phyloP scores from a whole-genome alignment of 2,113 vertebrate species.

The Corythornis cristatus region DNA sequence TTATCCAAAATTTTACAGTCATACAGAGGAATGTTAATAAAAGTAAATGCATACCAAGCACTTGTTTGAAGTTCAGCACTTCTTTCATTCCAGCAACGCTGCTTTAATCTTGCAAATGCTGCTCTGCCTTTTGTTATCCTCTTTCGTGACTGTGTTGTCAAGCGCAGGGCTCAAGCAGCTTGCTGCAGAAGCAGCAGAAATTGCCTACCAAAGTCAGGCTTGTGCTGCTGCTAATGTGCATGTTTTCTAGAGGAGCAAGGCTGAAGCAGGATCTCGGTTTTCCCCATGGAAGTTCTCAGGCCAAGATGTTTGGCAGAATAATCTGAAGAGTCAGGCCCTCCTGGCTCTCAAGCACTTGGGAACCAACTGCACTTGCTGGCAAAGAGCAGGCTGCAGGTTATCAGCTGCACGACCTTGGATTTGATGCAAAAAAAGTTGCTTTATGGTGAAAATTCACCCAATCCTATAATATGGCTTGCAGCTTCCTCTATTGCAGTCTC shows the following conservation, averaged over 20 bases:
- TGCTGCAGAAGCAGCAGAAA: neutral
- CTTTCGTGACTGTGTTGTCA: neutral
- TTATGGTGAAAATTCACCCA: neutral
- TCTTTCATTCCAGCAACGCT: constrained; percentile 48
- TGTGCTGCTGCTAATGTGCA: rapidly evolving
- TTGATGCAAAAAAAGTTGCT: neutral
- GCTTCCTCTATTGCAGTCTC: rapidly evolving
- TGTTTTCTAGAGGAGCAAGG: rapidly evolving
- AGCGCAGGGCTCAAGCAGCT: rapidly evolving
- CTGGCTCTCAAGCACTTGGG: neutral
- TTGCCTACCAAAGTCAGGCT: neutral
- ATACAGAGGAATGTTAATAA: constrained; percentile 45
- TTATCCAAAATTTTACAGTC: constrained; percentile 50
- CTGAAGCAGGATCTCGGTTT: neutral
- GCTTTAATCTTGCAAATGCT: constrained; percentile 53
- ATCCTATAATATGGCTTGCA: rapidly evolving
- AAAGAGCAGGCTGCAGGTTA: neutral
- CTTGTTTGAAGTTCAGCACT: constrained; percentile 51
- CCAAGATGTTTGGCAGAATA: neutral
- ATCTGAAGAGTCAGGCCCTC: neutral
- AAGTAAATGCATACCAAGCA: constrained; percentile 60
- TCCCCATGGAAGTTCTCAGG: neutral
- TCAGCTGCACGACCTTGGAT: rapidly evolving
- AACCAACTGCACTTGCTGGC: neutral
- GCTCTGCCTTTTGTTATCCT: constrained; percentile 62